Base-by-base conservation (phyloP, 2,113 vertebrate genomes). In the Oryctolagus cuniculus region DNA sequence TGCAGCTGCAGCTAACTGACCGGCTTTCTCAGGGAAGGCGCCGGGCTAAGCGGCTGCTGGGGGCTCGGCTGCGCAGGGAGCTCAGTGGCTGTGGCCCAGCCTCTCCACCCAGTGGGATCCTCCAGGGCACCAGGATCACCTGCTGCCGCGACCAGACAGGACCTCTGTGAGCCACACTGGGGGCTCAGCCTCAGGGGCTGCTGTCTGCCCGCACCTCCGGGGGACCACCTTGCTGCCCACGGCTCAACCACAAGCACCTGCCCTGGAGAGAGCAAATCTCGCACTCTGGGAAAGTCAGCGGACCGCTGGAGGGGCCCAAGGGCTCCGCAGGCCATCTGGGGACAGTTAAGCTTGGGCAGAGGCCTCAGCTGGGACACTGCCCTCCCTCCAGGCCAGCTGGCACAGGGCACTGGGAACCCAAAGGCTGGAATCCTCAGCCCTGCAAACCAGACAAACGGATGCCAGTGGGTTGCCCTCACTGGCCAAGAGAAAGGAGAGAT, bases 341-440 rank as follows among this genome's bases (percentile, higher is more conserved):
- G 64, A 74, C 66, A 93, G 90, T 51, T 6, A n/a, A 27, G 44
- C 58, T 78, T 5, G 24, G 93, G 64, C 90, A 82, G 55, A 89
- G 63, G 81, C 69, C 74, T 77, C 58, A 2, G 15, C 44, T 12
- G 10, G 75, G 44, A 75, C 53, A 58, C 67, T 72, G 53, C 49
- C 90, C 34, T 77, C 15, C 27, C 49, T 72, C 66, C 53, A 70
- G 75, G 87, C 85, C 90, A 93, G 38, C n/a, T 79, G 90, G 92
- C 90, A 38, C 44, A 38, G 36, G 79, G 29, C 16, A 66, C 22
- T 25, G 25, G 51, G 61, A 80, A 74, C 21, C 74, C 81, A 38
- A 84, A 51, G 66, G 69, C 64, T 73, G 21, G 61, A 70, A 61
- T 51, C 66, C 53, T 12, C 27, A 61, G 24, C 12, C 22, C 64